These are phyloP conservation scores for Stenodera caucasica DNA, from an alignment of 2,888 invertebrate genomes.

Conservation along the genomic window DNA sequence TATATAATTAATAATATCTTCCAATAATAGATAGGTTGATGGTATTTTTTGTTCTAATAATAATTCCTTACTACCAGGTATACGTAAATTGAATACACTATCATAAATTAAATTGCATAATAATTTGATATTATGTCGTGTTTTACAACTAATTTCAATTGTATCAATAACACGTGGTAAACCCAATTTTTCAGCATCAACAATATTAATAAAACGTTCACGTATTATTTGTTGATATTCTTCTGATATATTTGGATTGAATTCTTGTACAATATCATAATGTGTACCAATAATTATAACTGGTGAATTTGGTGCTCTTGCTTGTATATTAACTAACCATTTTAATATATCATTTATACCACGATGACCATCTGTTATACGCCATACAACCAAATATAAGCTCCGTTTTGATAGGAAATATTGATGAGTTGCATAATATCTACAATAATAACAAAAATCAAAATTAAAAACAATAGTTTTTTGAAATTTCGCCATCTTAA, in stretches of 20 bases:
- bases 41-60: slow-evolving; percentile 93
- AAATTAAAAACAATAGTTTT: too few species aligned
- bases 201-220: slow-evolving; percentile 85
- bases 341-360: slow-evolving; percentile 89
- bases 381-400: slow-evolving; percentile 94
- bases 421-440: slow-evolving; percentile 97
- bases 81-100: slow-evolving; percentile 86
- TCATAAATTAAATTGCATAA: slow-evolving; percentile 92
- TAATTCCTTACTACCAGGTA: slow-evolving; percentile 88
- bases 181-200: slow-evolving; percentile 95
- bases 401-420: slow-evolving; percentile 96
- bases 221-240: slow-evolving; percentile 87
- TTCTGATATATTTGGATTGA: slow-evolving; percentile 64
- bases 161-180: slow-evolving; percentile 91
- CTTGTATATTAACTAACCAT: slow-evolving; percentile 96
- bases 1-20: slow-evolving; percentile 85
- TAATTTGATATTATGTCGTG: slow-evolving; percentile 84
- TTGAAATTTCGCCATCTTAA: too few species aligned
- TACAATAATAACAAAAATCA: slow-evolving; percentile 39
- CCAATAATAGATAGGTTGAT: slow-evolving; percentile 90
- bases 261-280: slow-evolving; percentile 80
- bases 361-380: slow-evolving; percentile 85
- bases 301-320: slow-evolving; percentile 92
- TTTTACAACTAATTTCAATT: slow-evolving; percentile 88
- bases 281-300: slow-evolving; percentile 97